These are phyloP conservation scores for Premnoplex brunnescens DNA, from an alignment of 2,797 vertebrate genomes.

Conservation along the genomic window DNA sequence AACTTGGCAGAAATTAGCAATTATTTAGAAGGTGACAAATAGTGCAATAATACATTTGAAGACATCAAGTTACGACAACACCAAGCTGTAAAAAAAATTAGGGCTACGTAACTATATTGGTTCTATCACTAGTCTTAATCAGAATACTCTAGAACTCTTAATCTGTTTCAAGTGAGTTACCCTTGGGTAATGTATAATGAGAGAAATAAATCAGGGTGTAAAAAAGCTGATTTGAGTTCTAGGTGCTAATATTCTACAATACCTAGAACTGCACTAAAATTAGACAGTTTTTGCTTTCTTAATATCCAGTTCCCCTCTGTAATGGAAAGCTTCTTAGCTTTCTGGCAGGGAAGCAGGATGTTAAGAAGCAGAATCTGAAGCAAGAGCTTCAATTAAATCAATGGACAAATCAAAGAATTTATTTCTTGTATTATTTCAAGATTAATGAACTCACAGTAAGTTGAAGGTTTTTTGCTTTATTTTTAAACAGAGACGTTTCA, in stretches of 20 bases:
- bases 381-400: background rate
- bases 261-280: background rate
- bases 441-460: background rate
- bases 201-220: background rate
- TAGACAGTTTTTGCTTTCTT: background rate
- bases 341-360: too few relatives aligned
- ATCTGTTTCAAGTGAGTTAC: background rate
- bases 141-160: background rate
- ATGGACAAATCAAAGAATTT: background rate
- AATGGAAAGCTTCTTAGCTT: background rate
- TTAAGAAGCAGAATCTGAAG: too few relatives aligned
- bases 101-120: background rate
- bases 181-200: background rate
- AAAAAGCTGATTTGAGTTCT: background rate
- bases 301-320: background rate
- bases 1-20: background rate
- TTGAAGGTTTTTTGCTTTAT: background rate
- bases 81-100: background rate
- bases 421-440: background rate
- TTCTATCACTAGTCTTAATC: background rate
- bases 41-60: background rate
- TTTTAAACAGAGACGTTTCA: background rate
- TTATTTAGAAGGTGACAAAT: background rate
- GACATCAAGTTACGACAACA: background rate
- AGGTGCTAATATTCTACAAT: background rate